phyloP scores from a whole-genome alignment of 2,888 invertebrate species.

The Volucella inflata region DNA sequence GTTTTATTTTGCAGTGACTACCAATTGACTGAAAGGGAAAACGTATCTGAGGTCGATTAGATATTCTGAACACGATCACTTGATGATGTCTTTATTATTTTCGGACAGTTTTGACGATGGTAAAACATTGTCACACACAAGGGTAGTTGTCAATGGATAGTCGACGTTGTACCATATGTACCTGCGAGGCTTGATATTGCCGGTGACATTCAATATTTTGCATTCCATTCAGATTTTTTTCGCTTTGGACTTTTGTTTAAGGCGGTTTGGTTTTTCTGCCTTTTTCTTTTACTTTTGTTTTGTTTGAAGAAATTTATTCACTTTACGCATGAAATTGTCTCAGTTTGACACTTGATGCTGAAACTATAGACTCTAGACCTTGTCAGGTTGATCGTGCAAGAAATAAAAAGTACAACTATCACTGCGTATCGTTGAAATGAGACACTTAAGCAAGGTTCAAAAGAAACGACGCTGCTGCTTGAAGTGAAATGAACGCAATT shows the following conservation, averaged over 20 bases:
- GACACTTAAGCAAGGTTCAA: neutral
- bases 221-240: constrained; percentile 27
- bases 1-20: neutral
- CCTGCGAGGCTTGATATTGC: neutral
- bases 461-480: neutral
- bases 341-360: too few species aligned
- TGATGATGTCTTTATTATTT: constrained; percentile 74
- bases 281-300: too few species aligned
- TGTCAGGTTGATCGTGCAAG: too few species aligned
- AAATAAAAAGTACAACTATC: too few species aligned
- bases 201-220: constrained; percentile 14
- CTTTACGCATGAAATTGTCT: too few species aligned
- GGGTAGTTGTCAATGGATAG: neutral
- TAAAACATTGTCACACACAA: constrained; percentile 46
- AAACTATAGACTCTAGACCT: too few species aligned
- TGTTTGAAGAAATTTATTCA: too few species aligned
- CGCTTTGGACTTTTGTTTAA: constrained; percentile 12
- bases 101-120: constrained; percentile 70
- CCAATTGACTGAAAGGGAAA: constrained; percentile 38
- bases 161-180: neutral
- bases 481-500: too few species aligned
- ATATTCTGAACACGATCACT: constrained; percentile 51
- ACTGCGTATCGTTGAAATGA: too few species aligned
- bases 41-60: constrained; percentile 41
- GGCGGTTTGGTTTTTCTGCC: too few species aligned